Evolutionary conservation across 2,113 vertebrate genomes (phyloP).

Genomic region (Sclerurus mexicanus): DNA sequence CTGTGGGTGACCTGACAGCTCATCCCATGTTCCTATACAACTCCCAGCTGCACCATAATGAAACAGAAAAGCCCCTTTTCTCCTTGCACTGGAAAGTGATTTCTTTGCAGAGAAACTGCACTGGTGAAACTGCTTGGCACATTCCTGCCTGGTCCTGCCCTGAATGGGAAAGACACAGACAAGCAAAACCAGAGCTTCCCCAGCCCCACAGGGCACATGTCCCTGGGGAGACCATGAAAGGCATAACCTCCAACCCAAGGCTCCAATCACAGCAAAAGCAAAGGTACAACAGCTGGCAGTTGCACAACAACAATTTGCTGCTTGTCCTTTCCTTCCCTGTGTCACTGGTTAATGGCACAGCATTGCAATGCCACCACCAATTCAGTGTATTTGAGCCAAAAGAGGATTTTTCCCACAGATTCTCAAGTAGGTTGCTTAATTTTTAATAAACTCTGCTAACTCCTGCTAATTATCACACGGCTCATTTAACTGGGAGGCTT

Average conservation of each 20-base stretch:
- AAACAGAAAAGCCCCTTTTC: neutral
- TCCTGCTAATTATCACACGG: slow-evolving; percentile 50
- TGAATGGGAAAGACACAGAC: neutral
- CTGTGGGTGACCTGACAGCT: neutral
- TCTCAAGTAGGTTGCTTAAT: slow-evolving; percentile 21
- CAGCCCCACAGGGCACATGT: rapidly evolving
- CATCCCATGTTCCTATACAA: rapidly evolving
- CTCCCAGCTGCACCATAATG: neutral
- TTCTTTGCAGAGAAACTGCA: neutral
- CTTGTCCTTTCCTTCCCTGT: neutral
- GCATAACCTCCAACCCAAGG: rapidly evolving
- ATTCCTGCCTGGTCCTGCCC: neutral
- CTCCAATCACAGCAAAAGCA: rapidly evolving
- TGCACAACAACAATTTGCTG: neutral
- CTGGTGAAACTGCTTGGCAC: neutral
- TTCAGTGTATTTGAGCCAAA: neutral
- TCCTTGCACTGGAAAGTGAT: neutral
- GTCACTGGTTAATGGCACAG: neutral
- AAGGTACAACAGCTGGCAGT: neutral
- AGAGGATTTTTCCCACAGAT: neutral
- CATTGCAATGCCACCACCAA: neutral
- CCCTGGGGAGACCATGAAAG: neutral
- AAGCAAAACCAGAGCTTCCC: neutral
- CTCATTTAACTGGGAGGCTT: slow-evolving; percentile 55
- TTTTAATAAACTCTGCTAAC: slow-evolving; percentile 61